Base-by-base conservation (phyloP, 2,797 vertebrate species). In the Otolemur crassicaudatus region DNA sequence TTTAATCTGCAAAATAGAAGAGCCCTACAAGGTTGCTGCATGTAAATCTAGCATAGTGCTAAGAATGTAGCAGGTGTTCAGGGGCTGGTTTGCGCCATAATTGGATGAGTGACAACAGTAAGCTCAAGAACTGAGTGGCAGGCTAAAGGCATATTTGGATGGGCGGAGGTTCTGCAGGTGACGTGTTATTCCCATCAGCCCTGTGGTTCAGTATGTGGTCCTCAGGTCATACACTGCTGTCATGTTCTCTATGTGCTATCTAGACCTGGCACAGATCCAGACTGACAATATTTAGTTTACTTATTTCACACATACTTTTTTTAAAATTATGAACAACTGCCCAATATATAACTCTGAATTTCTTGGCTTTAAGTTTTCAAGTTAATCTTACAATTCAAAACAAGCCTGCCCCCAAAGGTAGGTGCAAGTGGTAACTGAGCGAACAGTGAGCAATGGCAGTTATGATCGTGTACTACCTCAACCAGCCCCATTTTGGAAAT, bases 231-330 rank as follows among this genome's bases (percentile, higher is more conserved):
- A 10, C 9, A 80, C 60, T 29, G 1, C 29, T 5, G 56, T 61
- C 31, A 3, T 2, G 0, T 3, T 25, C 76, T 16, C 61, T 12
- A 0, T 19, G 72, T 40, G 4, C 1, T 7, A 0, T 4, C 12
- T 20, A 29, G 11, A 23, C 34, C 25, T 0, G 60, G 65, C 53
- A 72, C 69, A 1, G 27, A 1, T 5, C 58, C 72, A 3, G 0
- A 17, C 2, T 2, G 63, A 53, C 73, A 29, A 73, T 34, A 61
- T 14, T 69, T 27, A 49, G 43, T 31, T 17, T 1, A 34, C 49
- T 43, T 27, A 49, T 40, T 93, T 65, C 34, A 11, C 31, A 25
- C 43, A 20, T 16, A 29, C 46, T n/a, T 20, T 58, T 20, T 76
- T 7, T 46, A 40, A 60, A 46, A 53, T 53, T n/a, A 4, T 17